Percentiles rank a stretch among this genome's conserved stretches.
phyloP scores from a whole-genome alignment of 2,888 invertebrate species.

The Folsomia manolachei region DNA sequence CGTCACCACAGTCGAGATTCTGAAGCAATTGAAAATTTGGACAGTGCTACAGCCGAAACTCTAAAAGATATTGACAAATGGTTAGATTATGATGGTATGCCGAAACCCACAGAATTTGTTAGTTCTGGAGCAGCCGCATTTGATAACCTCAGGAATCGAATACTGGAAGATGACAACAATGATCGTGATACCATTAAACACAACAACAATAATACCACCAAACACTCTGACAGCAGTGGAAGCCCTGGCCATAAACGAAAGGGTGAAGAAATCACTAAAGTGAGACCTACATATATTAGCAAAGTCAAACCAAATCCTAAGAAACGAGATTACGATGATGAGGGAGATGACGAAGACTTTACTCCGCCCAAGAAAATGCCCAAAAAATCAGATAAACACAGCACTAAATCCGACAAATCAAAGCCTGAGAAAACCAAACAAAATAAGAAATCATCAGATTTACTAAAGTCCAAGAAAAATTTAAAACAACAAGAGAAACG shows the following conservation, averaged over 20 bases:
- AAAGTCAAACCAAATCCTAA: neutral
- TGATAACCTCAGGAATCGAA: neutral
- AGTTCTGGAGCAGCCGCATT: conserved; percentile 9
- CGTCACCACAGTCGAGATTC: conserved; percentile 59
- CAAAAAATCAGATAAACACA: conserved; percentile 13
- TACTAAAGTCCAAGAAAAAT: conserved; percentile 22
- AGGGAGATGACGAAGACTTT: conserved; percentile 2
- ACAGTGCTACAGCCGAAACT: conserved; percentile 71
- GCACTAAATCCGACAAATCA: neutral
- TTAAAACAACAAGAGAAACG: conserved; percentile 7
- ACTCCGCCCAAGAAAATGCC: conserved; percentile 17
- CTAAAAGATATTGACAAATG: conserved; percentile 79
- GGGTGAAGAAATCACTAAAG: neutral
- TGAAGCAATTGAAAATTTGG: conserved; percentile 67
- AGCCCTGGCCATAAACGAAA: conserved; percentile 25
- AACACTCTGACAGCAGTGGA: neutral
- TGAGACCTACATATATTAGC: neutral
- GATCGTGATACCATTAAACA: conserved; percentile 21
- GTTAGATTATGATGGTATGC: conserved; percentile 82
- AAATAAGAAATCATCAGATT: neutral
- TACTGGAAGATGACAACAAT: conserved; percentile 13
- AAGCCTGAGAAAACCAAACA: neutral
- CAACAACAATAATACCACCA: conserved; percentile 4
- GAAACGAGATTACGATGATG: conserved; percentile 15
- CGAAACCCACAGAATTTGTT: conserved; percentile 53